These are phyloP conservation scores for Eudemis profundana DNA, from an alignment of 2,888 invertebrate species.

Conservation along the genomic window DNA sequence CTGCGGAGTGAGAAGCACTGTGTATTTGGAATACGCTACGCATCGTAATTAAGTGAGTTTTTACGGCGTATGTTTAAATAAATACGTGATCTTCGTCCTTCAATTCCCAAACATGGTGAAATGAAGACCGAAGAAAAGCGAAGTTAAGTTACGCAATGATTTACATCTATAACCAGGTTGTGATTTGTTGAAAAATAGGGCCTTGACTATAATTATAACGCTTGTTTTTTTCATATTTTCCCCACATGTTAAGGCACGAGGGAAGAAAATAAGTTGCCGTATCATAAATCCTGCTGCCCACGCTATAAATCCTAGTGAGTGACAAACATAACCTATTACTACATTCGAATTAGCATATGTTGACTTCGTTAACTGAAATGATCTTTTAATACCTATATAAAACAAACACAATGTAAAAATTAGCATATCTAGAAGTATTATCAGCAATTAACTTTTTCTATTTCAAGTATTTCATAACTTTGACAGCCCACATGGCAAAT, in stretches of 20 bases:
- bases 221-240: constrained; percentile 5
- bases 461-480: neutral
- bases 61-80: neutral
- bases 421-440: neutral
- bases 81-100: constrained; percentile 23
- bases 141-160: constrained; percentile 22
- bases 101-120: constrained; percentile 16
- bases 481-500: constrained; percentile 20
- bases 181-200: constrained; percentile 28
- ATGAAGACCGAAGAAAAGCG: constrained; percentile 4
- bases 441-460: neutral
- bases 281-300: constrained; percentile 3
- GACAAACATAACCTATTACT: constrained; percentile 35
- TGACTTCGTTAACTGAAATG: neutral
- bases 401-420: neutral
- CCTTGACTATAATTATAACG: constrained; percentile 27
- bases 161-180: constrained; percentile 7
- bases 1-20: constrained; percentile 23
- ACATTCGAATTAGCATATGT: constrained; percentile 19
- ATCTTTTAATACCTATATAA: neutral
- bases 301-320: neutral
- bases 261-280: neutral
- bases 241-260: constrained; percentile 21
- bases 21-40: constrained; percentile 49
- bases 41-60: constrained; percentile 40